Conservation (phyloP, 64 coral and sea anemone genomes). For the Stichodactyla helianthus region DNA sequence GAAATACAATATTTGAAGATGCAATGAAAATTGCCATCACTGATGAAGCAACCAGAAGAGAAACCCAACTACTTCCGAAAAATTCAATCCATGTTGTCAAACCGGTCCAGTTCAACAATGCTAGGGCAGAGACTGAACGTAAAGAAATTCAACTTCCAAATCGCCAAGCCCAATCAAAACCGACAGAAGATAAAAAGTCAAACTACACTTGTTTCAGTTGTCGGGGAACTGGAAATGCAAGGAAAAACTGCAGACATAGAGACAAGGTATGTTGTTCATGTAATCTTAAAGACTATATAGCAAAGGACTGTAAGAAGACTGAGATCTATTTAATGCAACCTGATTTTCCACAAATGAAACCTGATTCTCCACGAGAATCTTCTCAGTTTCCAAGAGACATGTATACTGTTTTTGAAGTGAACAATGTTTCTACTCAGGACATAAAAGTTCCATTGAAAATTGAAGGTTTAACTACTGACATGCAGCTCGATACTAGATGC, state of each 20-base stretch:
- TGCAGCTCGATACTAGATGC: constrained; percentile 47
- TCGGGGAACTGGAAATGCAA: constrained; percentile 33
- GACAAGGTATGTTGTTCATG: constrained; percentile 26
- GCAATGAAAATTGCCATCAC: constrained; percentile 27
- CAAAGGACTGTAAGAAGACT: constrained; percentile 31
- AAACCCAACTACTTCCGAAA: constrained; percentile 17
- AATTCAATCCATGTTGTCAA: constrained; percentile 42
- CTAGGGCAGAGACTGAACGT: constrained; percentile 4
- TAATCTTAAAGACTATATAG: constrained; percentile 27
- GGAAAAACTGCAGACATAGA: constrained; percentile 25
- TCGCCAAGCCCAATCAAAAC: constrained; percentile 17
- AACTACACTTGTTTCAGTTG: constrained; percentile 30
- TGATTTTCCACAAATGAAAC: background rate
- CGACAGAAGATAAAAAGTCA: constrained; percentile 26
- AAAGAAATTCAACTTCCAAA: constrained; percentile 20
- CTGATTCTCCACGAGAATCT: background rate
- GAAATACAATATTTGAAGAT: constrained; percentile 37
- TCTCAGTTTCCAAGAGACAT: background rate
- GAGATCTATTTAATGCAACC: constrained; percentile 1
- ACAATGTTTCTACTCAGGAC: constrained; percentile 16
- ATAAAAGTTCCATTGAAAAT: constrained; percentile 31
- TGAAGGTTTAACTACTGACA: constrained; percentile 31
- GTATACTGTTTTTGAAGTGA: constrained; percentile 20
- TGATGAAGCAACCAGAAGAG: constrained; percentile 36
- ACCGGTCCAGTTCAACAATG: background rate